Evolutionary conservation across 92 coral and sea anemone species (phyloP).

Genomic region (Metridium senile): DNA sequence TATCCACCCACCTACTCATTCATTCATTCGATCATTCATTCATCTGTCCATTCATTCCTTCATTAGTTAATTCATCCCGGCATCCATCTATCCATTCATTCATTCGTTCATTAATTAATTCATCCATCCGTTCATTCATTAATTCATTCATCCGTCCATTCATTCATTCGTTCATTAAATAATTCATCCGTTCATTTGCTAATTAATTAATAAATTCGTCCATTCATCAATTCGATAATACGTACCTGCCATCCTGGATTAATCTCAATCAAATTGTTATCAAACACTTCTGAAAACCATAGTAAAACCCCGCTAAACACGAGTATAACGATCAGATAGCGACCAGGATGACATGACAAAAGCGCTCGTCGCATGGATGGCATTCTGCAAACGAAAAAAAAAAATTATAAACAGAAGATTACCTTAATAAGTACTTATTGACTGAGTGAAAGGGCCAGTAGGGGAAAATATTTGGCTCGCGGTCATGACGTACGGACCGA

Average conservation of each 20-base stretch:
- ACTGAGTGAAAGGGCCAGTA: no score
- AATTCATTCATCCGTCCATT: neutral
- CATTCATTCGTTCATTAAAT: neutral
- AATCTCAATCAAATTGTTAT: neutral
- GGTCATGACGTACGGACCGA: no score
- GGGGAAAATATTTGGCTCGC: no score
- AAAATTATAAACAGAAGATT: no score
- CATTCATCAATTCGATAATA: neutral
- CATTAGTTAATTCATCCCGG: no score
- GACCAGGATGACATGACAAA: slow-evolving; percentile 24
- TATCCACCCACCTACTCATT: no score
- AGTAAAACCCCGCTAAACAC: neutral
- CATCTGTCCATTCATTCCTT: no score
- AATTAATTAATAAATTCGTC: neutral
- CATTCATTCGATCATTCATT: no score
- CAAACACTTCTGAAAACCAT: neutral
- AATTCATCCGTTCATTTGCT: neutral
- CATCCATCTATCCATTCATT: slow-evolving; percentile 1
- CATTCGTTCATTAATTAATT: neutral
- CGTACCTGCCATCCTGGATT: neutral
- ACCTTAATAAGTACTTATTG: no score
- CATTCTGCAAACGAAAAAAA: neutral
- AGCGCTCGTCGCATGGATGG: neutral
- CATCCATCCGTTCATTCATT: neutral
- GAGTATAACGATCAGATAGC: slow-evolving; percentile 4